A percentile compares a stretch with the other conserved stretches of the same genome.
These are phyloP conservation scores for Drusus annulatus DNA, from an alignment of 1,140 invertebrate species.

Conservation along the genomic window DNA sequence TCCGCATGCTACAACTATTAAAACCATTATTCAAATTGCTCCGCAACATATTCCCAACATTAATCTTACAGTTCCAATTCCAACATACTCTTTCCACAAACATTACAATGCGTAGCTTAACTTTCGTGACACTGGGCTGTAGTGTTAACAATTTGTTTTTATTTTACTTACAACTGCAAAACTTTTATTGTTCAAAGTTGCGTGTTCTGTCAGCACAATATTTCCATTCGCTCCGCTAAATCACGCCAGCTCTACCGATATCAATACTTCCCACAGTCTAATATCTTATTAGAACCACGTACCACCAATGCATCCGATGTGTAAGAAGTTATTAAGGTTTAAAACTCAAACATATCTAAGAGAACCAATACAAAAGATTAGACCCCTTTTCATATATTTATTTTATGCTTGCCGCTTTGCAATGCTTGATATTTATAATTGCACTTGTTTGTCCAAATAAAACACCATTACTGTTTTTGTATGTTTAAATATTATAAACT, in stretches of 20 bases:
- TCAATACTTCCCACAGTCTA: neutral
- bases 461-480: too few species aligned
- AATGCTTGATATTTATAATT: too few species aligned
- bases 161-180: conserved; percentile 26
- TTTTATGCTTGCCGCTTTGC: too few species aligned
- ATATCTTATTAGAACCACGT: neutral
- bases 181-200: conserved; percentile 8
- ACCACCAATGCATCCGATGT: conserved; percentile 56
- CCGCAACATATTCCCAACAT: neutral
- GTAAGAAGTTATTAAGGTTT: conserved; percentile 49
- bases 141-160: neutral
- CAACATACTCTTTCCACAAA: neutral
- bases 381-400: too few species aligned
- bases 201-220: conserved; percentile 55
- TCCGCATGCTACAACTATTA: neutral
- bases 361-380: too few species aligned
- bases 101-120: neutral
- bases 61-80: neutral
- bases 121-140: conserved; percentile 32
- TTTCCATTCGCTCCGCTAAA: conserved; percentile 39
- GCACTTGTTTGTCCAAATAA: too few species aligned
- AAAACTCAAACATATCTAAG: neutral
- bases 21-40: neutral
- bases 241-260: conserved; percentile 40
- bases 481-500: too few species aligned